Conservation (phyloP, 1,140 invertebrate genomes). For the Magallana gigas region DNA sequence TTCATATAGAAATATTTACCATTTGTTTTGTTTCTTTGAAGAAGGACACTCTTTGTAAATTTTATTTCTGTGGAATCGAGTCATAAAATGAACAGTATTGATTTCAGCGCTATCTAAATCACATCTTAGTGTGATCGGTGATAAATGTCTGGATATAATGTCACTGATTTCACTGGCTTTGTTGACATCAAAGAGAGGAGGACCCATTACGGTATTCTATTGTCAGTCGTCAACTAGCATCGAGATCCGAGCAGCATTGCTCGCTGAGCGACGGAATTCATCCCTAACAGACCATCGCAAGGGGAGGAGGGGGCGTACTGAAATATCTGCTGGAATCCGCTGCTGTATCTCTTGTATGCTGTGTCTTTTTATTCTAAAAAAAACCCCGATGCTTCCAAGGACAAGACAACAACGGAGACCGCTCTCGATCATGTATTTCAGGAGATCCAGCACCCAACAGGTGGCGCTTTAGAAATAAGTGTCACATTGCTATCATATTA, state of each 20-base stretch:
- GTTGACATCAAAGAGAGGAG: background rate
- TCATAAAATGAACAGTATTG: conserved; percentile 5
- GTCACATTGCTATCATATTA: too few species aligned
- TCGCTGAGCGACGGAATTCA: background rate
- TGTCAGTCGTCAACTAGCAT: background rate
- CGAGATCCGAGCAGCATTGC: background rate
- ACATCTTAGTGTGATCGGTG: conserved; percentile 1
- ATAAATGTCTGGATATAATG: background rate
- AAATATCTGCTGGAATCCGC: background rate
- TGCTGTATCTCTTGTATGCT: background rate
- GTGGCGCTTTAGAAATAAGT: too few species aligned
- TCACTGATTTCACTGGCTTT: background rate
- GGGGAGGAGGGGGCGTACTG: background rate
- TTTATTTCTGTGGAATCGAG: conserved; percentile 10
- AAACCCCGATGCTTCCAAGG: too few species aligned
- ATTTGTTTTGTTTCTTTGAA: background rate
- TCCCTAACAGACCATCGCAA: background rate
- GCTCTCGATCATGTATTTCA: too few species aligned
- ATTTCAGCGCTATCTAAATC: background rate
- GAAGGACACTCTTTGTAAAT: background rate
- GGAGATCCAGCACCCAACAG: too few species aligned
- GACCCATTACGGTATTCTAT: background rate
- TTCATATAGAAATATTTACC: too few species aligned
- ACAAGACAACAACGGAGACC: too few species aligned
- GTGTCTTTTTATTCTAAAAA: too few species aligned